These are phyloP conservation scores for Motacilla tschutschensis DNA, from an alignment of 2,113 vertebrate species.

Conservation along the genomic window DNA sequence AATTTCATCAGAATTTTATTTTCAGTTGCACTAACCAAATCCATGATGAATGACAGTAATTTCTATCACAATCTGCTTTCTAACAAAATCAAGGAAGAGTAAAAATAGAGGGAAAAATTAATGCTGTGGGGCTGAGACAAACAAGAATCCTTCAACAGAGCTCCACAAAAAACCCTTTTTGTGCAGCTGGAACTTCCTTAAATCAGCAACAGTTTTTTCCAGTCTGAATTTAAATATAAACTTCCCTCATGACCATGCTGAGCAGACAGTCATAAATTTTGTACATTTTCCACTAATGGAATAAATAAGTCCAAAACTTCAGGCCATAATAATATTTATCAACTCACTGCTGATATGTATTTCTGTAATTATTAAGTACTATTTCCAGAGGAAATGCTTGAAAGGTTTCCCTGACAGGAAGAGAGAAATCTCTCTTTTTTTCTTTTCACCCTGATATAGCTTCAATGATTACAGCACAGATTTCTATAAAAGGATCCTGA, in stretches of 20 bases:
- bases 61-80: not conserved
- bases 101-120: not conserved
- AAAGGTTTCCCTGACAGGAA: not conserved
- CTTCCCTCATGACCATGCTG: not conserved
- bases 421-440: not conserved
- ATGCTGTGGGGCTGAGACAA: not conserved
- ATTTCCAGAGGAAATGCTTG: not conserved
- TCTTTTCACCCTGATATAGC: not conserved
- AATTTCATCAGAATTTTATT: not conserved
- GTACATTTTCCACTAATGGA: not conserved
- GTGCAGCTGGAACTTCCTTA: not conserved
- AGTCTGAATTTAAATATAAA: conserved; percentile 22
- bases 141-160: not conserved
- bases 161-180: not conserved
- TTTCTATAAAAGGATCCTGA: not conserved
- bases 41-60: not conserved
- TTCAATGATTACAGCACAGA: not conserved
- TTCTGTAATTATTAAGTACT: not conserved
- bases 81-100: not conserved
- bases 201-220: not conserved
- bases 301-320: conserved; percentile 11
- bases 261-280: not conserved
- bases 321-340: not conserved
- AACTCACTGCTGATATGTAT: not conserved
- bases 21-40: not conserved